These are phyloP conservation scores for Acridotheres tristis DNA, from an alignment of 2,797 vertebrate species.

Conservation along the genomic window DNA sequence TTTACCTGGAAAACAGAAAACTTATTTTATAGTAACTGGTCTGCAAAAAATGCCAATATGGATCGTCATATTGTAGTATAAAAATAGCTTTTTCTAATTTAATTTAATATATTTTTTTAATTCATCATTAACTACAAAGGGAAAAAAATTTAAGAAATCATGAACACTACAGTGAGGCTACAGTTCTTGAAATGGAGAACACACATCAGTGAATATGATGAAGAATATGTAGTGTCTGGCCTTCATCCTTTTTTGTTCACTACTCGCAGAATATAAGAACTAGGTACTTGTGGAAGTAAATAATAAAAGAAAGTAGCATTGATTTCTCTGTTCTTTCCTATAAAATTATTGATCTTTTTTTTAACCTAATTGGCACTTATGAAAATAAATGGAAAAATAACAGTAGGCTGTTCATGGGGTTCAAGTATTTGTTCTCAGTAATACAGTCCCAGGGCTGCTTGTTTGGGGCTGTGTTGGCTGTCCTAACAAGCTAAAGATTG, in stretches of 20 bases:
- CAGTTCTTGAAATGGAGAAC: constrained; percentile 1
- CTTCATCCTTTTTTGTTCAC: neutral
- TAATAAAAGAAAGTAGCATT: constrained; percentile 26
- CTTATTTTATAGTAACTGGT: neutral
- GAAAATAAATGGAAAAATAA: constrained; percentile 58
- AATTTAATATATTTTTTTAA: neutral
- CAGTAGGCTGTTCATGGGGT: neutral
- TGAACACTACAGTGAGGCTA: neutral
- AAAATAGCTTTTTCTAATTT: neutral
- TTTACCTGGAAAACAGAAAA: neutral
- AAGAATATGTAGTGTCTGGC: neutral
- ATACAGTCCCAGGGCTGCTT: neutral
- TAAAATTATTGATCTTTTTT: constrained; percentile 57
- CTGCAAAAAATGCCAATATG: neutral
- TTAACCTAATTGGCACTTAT: constrained; percentile 70
- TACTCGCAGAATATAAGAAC: neutral
- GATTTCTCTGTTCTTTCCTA: constrained; percentile 27
- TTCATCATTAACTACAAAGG: neutral
- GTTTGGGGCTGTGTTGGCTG: neutral
- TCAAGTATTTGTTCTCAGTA: constrained; percentile 53
- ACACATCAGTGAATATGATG: neutral
- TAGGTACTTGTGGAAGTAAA: neutral
- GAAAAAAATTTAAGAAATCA: neutral
- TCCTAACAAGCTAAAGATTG: constrained; percentile 20
- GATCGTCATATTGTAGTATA: neutral